Evolutionary conservation across 2,113 vertebrate species (phyloP).

Genomic region (Dicerorhinus sumatrensis): DNA sequence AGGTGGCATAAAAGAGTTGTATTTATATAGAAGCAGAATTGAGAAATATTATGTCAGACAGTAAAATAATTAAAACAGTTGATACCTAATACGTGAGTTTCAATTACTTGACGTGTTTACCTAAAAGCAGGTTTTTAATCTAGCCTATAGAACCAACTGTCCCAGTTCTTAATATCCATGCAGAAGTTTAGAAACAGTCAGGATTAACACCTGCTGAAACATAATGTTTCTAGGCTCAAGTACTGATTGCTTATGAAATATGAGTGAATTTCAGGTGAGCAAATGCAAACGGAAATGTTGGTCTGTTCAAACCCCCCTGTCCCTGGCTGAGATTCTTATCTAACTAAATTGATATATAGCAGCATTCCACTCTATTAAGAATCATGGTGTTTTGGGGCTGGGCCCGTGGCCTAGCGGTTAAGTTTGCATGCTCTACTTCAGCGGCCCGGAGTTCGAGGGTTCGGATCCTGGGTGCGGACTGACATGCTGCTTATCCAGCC

Average conservation of each 20-base stretch:
- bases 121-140: conserved; percentile 44
- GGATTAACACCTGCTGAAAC: conserved; percentile 54
- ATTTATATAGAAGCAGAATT: neutral
- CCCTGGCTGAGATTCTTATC: conserved; percentile 11
- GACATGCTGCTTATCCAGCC: too few species aligned
- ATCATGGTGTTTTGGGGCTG: neutral
- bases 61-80: conserved; percentile 55
- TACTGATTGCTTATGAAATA: conserved; percentile 32
- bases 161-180: conserved; percentile 9
- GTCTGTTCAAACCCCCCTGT: conserved; percentile 38
- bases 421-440: too few species aligned
- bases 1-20: neutral
- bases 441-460: too few species aligned
- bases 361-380: neutral
- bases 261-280: conserved; percentile 30
- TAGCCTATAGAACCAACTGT: neutral
- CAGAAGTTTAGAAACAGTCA: conserved; percentile 35
- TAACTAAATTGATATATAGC: neutral
- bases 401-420: too few species aligned
- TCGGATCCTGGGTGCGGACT: too few species aligned
- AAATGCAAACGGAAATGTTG: conserved; percentile 53
- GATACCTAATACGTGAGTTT: neutral
- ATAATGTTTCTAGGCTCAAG: neutral
- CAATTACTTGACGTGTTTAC: conserved; percentile 24
- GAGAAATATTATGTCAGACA: neutral